phyloP scores from a whole-genome alignment of 2,797 vertebrate genomes.

The Peromyscus attwateri region DNA sequence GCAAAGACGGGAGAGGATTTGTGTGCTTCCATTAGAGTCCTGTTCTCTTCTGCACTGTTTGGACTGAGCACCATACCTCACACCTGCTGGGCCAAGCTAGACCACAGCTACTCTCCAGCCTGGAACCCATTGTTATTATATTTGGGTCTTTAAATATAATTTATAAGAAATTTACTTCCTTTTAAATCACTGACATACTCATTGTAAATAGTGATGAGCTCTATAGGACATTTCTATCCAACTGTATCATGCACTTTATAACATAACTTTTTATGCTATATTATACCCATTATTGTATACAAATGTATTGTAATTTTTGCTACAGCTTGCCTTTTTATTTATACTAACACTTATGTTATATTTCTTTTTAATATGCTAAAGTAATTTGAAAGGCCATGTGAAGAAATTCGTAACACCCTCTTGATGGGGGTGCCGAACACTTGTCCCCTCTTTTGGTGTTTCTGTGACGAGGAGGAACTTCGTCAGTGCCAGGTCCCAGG shows the following conservation, averaged over 20 bases:
- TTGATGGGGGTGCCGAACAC: not conserved
- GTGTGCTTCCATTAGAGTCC: not conserved
- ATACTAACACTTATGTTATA: not conserved
- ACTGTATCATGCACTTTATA: not conserved
- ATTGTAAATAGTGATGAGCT: not conserved
- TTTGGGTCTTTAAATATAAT: not conserved
- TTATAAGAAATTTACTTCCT: not conserved
- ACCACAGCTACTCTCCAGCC: not conserved
- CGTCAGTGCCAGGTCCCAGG: no score
- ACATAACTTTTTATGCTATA: not conserved
- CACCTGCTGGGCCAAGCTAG: not conserved
- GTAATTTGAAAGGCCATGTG: not conserved
- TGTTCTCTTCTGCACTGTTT: not conserved
- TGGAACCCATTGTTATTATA: not conserved
- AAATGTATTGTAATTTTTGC: not conserved
- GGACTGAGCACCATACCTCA: not conserved
- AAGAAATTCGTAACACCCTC: not conserved
- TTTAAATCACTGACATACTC: not conserved
- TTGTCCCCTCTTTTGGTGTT: not conserved
- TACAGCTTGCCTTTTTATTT: not conserved
- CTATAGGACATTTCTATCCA: not conserved
- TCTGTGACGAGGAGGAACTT: not conserved
- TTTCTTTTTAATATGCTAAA: not conserved
- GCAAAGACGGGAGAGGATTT: not conserved
- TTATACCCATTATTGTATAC: not conserved